phyloP scores from a whole-genome alignment of 2,888 invertebrate species.

The Allygus modestus region DNA sequence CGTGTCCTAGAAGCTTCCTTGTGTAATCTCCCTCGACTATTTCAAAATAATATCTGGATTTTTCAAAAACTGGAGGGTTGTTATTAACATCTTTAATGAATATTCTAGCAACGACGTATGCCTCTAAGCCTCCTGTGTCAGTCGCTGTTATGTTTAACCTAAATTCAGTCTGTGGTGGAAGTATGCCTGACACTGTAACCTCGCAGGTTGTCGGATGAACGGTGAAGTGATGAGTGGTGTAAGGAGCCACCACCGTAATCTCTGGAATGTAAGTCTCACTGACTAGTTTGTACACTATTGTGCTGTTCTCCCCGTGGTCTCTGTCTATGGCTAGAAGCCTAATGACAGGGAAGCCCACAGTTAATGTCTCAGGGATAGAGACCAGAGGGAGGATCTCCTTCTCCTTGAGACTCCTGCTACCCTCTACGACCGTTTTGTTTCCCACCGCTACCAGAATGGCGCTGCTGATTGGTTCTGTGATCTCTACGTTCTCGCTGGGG shows the following conservation, averaged over 20 bases:
- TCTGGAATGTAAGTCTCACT: constrained; percentile 83
- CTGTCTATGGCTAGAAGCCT: constrained; percentile 85
- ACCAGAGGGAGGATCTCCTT: constrained; percentile 79
- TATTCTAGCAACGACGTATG: constrained; percentile 84
- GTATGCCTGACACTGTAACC: constrained; percentile 82
- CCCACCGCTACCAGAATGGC: constrained; percentile 66
- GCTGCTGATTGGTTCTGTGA: constrained; percentile 66
- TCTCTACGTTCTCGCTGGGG: constrained; percentile 80
- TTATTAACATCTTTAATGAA: constrained; percentile 89
- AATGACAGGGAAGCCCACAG: constrained; percentile 83
- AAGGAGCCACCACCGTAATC: constrained; percentile 73
- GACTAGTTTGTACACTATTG: constrained; percentile 83
- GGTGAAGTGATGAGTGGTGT: constrained; percentile 83
- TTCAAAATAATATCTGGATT: constrained; percentile 90
- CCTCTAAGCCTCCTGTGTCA: constrained; percentile 86
- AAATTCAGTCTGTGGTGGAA: constrained; percentile 87
- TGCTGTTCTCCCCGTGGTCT: constrained; percentile 84
- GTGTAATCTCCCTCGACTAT: constrained; percentile 88
- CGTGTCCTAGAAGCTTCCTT: constrained; percentile 83
- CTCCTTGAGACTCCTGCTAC: constrained; percentile 58
- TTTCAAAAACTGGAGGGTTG: constrained; percentile 89
- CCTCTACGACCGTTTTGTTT: constrained; percentile 67
- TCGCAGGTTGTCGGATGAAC: constrained; percentile 88
- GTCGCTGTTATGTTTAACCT: constrained; percentile 85
- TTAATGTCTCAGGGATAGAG: constrained; percentile 84